A percentile compares a stretch with the other conserved stretches of the same genome.
Evolutionary conservation across 1,140 invertebrate species (phyloP).

Genomic region (Pseudobourletiella spinata): DNA sequence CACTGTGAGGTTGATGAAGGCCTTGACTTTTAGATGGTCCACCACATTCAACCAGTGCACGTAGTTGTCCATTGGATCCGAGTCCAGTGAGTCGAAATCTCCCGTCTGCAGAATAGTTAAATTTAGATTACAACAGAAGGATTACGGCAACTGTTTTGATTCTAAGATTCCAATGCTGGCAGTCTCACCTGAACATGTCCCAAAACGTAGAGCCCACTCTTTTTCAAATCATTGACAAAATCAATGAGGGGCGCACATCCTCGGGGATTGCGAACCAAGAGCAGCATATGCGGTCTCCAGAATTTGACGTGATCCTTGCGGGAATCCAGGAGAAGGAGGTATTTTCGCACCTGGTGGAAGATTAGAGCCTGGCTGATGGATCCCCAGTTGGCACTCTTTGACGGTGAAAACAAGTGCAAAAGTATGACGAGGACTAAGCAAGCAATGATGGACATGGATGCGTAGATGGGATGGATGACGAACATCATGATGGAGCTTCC

Average conservation of each 20-base stretch:
- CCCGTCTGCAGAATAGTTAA: slow-evolving; percentile 43
- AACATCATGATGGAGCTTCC: slow-evolving; percentile 93
- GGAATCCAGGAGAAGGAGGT: slow-evolving; percentile 86
- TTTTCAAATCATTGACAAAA: slow-evolving; percentile 98
- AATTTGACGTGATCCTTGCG: slow-evolving; percentile 98
- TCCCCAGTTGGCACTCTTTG: slow-evolving; percentile 74
- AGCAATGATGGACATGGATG: slow-evolving; percentile 75
- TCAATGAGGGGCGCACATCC: slow-evolving; percentile 82
- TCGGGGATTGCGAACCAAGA: slow-evolving; percentile 86
- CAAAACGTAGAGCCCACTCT: slow-evolving; percentile 89
- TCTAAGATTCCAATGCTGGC: not conserved
- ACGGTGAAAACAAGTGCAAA: slow-evolving; percentile 86
- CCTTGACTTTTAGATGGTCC: slow-evolving; percentile 86
- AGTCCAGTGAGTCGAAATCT: slow-evolving; percentile 44
- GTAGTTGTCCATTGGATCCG: slow-evolving; percentile 66
- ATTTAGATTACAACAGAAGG: too few relatives aligned
- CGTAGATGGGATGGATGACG: slow-evolving; percentile 83
- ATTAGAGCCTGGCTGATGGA: slow-evolving; percentile 97
- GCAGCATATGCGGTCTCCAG: slow-evolving; percentile 94
- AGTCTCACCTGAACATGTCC: slow-evolving; percentile 74
- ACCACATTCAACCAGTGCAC: slow-evolving; percentile 64
- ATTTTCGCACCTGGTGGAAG: slow-evolving; percentile 98
- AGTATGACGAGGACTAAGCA: slow-evolving; percentile 75
- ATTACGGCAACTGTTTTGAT: not conserved
- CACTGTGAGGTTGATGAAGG: slow-evolving; percentile 91